Conservation (phyloP, 2,888 invertebrate species). For the Polylopha cassiicola region DNA sequence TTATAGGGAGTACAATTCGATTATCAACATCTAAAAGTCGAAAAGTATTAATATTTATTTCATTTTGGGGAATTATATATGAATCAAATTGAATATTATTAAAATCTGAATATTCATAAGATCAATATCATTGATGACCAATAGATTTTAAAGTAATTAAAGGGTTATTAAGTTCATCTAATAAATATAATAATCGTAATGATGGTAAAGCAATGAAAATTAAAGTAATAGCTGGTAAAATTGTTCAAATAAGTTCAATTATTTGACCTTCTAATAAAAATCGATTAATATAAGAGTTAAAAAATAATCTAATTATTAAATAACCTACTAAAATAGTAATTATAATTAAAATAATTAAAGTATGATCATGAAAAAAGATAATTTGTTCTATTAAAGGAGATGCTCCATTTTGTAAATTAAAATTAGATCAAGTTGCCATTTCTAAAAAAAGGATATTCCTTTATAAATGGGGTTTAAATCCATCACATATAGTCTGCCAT, state of each 20-base stretch:
- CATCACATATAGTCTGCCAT: conserved; percentile 77
- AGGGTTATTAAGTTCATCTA: conserved; percentile 79
- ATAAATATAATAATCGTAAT: conserved; percentile 73
- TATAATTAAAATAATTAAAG: conserved; percentile 78
- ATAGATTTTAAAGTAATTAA: conserved; percentile 79
- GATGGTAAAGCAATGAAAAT: conserved; percentile 80
- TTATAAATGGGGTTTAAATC: conserved; percentile 83
- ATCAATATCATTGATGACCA: conserved; percentile 82
- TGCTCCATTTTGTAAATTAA: conserved; percentile 77
- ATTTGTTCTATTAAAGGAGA: conserved; percentile 82
- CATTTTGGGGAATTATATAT: conserved; percentile 71
- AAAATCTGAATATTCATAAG: conserved; percentile 82
- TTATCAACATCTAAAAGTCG: conserved; percentile 81
- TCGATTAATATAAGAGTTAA: conserved; percentile 77
- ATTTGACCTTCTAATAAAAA: conserved; percentile 76
- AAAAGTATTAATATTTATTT: conserved; percentile 58
- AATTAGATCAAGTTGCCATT: conserved; percentile 78
- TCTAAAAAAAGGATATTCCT: conserved; percentile 79
- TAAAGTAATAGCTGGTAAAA: conserved; percentile 78
- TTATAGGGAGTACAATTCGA: conserved; percentile 75
- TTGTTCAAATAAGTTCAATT: conserved; percentile 82
- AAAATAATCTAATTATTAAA: conserved; percentile 73
- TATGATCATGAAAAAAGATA: conserved; percentile 80
- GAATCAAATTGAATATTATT: conserved; percentile 78
- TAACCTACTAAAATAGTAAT: conserved; percentile 79